Conservation (phyloP, 2,888 invertebrate species). For the Fragum fragum region DNA sequence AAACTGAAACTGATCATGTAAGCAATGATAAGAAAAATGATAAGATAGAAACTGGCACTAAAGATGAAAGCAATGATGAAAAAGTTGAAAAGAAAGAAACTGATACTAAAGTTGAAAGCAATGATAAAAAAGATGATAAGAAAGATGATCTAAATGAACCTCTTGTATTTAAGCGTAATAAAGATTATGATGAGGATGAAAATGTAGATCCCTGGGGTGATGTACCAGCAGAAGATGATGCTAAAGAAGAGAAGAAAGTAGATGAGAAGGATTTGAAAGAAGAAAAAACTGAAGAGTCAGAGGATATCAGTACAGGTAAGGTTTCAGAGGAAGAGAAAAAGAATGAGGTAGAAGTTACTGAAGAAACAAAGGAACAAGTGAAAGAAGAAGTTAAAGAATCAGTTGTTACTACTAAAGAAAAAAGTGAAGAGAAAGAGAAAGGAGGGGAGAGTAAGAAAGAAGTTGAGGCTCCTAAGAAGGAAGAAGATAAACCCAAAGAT, state of each 20-base stretch:
- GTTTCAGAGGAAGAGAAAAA: slow-evolving; percentile 24
- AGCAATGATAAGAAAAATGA: slow-evolving; percentile 9
- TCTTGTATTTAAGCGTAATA: slow-evolving; percentile 37
- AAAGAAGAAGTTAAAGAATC: slow-evolving; percentile 23
- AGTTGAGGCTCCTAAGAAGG: slow-evolving; percentile 7
- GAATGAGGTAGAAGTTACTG: not conserved
- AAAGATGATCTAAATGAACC: slow-evolving; percentile 37
- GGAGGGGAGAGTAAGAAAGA: not conserved
- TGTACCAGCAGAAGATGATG: slow-evolving; percentile 22
- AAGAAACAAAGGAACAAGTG: slow-evolving; percentile 16
- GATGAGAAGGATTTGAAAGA: slow-evolving; percentile 2
- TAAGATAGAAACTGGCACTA: slow-evolving; percentile 18
- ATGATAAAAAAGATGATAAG: slow-evolving; percentile 13
- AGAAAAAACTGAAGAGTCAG: not conserved
- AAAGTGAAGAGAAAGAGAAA: slow-evolving; percentile 15
- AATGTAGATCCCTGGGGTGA: slow-evolving; percentile 43
- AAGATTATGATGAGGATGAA: slow-evolving; percentile 42
- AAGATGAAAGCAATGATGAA: not conserved
- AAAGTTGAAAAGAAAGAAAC: not conserved
- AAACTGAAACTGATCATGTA: slow-evolving; percentile 28
- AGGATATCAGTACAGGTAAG: not conserved
- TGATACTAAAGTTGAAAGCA: slow-evolving; percentile 24
- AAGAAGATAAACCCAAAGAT: slow-evolving; percentile 18
- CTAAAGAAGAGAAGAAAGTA: slow-evolving; percentile 13
- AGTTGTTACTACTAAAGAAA: not conserved